Base-by-base conservation (phyloP, 2,888 invertebrate genomes). In the Bombylius major region DNA sequence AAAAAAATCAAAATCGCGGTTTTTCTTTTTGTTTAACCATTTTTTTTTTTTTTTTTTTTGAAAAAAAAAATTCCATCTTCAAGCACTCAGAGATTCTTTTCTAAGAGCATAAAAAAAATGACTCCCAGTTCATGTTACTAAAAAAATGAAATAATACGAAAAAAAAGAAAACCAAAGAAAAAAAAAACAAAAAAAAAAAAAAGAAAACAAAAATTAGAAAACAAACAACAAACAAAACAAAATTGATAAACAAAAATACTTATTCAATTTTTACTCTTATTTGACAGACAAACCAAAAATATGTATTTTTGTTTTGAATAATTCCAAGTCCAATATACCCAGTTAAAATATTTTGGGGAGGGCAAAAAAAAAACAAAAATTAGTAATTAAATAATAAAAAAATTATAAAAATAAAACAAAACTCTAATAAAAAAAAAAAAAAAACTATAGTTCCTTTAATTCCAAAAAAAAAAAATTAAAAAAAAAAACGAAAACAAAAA, bases 91-190 rank as follows among this genome's bases (percentile, higher is more conserved):
- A 42, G 7, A 42, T 42, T 23, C 23, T 23, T 23, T 23, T 23
- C 23, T 23, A 23, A 23, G 23, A 42, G 39, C 39, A 42, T 42
- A 36, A 7, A 36, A 7, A 57, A 59, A 59, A 57, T 57, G 55
- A 59, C 59, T 59, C 57, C 59, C 57, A 57, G 59, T 57, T 59
- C 55, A 57, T 55, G 50, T 46, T 62, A 62, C 61, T 61, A 63
- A 55, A 63, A 23, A 62, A 60, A 56, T 13, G 47, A 59, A 56
- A 54, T 5, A 45, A 42, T 42, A 42, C 39, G 39, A 42, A 42
- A 42, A 36, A 44, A 44, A 45, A 14, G 1, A 45, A 45, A 7
- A 1, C 45, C 6, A 45, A 45, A 45, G n/a, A 14, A 6, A 14
- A 51, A 51, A 54, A 57, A 54, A 58, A 50, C 42, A 50, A 55